Conservation (phyloP, 2,797 vertebrate species). For the Crocodylus rhombifer region DNA sequence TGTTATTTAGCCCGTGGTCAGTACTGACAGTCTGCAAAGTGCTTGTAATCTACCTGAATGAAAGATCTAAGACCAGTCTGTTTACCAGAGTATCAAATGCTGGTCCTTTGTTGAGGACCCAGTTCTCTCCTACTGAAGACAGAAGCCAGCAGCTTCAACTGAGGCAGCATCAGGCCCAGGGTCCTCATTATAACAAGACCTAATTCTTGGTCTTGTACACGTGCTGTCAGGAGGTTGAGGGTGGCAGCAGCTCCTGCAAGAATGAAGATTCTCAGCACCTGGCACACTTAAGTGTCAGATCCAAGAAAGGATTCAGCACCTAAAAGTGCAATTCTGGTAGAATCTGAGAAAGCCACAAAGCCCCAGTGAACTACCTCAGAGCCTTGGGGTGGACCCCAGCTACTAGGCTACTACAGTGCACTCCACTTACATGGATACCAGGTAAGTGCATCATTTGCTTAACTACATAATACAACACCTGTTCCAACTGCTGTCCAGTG, state of each 20-base stretch:
- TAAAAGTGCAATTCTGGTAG: too few relatives aligned
- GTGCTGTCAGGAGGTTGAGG: background rate
- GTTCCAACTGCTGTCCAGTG: too few relatives aligned
- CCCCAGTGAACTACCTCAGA: too few relatives aligned
- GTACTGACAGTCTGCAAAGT: background rate
- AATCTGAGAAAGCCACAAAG: too few relatives aligned
- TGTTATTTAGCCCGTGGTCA: accelerated
- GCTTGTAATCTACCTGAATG: accelerated
- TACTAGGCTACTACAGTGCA: too few relatives aligned
- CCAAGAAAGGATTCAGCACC: too few relatives aligned
- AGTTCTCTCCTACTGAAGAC: background rate
- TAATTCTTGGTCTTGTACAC: background rate
- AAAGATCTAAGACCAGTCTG: background rate
- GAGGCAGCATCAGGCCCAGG: background rate
- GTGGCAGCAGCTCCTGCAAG: background rate
- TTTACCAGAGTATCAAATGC: background rate
- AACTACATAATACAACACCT: too few relatives aligned
- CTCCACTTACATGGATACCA: too few relatives aligned
- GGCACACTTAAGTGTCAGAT: background rate
- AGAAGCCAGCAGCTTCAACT: background rate
- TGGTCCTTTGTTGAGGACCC: background rate
- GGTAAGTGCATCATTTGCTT: too few relatives aligned
- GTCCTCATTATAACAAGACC: background rate
- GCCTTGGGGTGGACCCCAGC: too few relatives aligned
- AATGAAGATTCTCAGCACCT: background rate